Percentiles rank a stretch among this genome's conserved stretches.
phyloP scores from a whole-genome alignment of 2,888 invertebrate species.

The Latrodectus hesperus region DNA sequence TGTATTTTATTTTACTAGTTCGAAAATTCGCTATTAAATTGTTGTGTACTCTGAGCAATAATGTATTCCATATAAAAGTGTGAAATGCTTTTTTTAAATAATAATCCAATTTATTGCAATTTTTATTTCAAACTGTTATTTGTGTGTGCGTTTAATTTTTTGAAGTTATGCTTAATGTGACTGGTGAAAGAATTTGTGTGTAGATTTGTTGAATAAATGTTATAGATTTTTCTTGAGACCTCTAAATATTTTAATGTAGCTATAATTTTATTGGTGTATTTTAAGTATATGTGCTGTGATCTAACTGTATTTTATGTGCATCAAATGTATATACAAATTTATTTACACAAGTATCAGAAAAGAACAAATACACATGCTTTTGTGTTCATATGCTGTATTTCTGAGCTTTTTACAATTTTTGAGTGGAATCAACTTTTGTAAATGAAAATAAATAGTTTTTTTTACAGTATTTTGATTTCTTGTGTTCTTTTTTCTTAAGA shows the following conservation, averaged over 20 bases:
- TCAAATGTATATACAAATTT: slow-evolving; percentile 54
- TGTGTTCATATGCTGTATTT: slow-evolving; percentile 63
- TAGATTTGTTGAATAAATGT: not conserved
- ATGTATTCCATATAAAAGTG: no score
- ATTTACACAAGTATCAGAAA: slow-evolving; percentile 39
- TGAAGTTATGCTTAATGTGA: no score
- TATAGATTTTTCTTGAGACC: slow-evolving; percentile 1
- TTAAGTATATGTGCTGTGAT: slow-evolving; percentile 38
- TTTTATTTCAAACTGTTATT: no score
- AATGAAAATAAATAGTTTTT: slow-evolving; percentile 68
- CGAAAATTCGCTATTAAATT: no score
- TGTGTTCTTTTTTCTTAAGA: no score
- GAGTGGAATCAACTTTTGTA: slow-evolving; percentile 65
- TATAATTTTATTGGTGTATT: slow-evolving; percentile 26
- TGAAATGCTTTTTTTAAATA: no score
- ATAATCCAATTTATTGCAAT: no score
- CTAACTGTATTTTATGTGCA: slow-evolving; percentile 40
- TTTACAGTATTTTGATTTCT: not conserved
- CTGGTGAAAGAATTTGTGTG: no score
- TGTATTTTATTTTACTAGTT: no score
- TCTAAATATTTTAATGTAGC: not conserved
- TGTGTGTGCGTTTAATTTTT: no score
- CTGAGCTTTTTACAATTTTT: slow-evolving; percentile 68
- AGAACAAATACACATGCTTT: slow-evolving; percentile 50
- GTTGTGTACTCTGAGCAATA: no score